Base-by-base conservation (phyloP, 2,113 vertebrate species). In the Micromys minutus region DNA sequence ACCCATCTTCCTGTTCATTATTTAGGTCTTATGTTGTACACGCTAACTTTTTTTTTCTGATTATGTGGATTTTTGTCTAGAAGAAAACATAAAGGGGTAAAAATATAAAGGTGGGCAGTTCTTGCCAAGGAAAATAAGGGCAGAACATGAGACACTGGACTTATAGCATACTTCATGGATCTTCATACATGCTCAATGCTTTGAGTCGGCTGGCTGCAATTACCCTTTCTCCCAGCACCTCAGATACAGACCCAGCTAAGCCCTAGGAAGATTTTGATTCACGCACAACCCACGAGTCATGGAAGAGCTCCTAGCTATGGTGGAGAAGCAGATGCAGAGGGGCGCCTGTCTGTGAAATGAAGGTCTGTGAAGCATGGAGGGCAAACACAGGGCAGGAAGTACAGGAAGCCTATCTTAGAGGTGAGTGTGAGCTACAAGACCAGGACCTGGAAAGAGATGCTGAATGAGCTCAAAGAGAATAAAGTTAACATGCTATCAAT, bases 11-110 rank as follows among this genome's bases (percentile, higher is more conserved):
- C 11, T 47, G 12, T 24, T 29, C 22, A 36, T 4, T 12, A 34
- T 88, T 42, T 65, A 59, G 36, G 75, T 17, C 3, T 47, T 26
- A 22, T 0, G 11, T 36, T 57, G n/a, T 52, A 45, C 7, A 79
- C 6, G 93, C 1, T 13, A 39, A 22, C 36, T 87, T 72, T 34
- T 77, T n/a, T 42, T 61, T 87, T 87, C 75, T 88, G 50, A 79
- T 29, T 88, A 59, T 50, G 59, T 91, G 76, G n/a, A 65, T 88
- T 75, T 93, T 83, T 91, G 17, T 50, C 61, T 36, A 90, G 22
- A 92, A 17, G 39, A 65, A 76, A 71, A 47, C 42, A 87, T 26
- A 59, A 69, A 24, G 36, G 22, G 24, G 3, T 5, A 47, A 34
- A 34, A 71, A 11, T 0, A 11, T 24, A 67, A 71, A 55, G 7